A percentile compares a stretch with the other conserved stretches of the same genome.
phyloP scores from a whole-genome alignment of 2,888 invertebrate genomes.

The Agonopterix alstromeriana region DNA sequence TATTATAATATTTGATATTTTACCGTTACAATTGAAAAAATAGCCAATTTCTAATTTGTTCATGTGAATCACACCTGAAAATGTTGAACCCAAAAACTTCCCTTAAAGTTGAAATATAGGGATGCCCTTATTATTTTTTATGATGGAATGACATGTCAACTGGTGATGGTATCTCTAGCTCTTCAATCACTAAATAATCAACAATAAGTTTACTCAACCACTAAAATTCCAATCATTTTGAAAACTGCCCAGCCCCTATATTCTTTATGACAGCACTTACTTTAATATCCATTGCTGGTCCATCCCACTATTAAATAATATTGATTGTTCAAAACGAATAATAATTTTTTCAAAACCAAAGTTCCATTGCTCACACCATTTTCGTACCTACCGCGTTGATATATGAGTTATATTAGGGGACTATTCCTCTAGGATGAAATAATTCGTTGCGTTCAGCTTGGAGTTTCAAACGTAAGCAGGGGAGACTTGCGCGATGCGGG shows the following conservation, averaged over 20 bases:
- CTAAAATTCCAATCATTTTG: background rate
- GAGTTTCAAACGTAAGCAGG: constrained; percentile 18
- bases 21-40: too few species aligned
- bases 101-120: too few species aligned
- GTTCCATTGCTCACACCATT: background rate
- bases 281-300: background rate
- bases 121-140: too few species aligned
- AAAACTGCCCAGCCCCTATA: background rate
- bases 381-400: constrained; percentile 4
- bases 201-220: background rate
- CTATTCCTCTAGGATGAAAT: constrained; percentile 7
- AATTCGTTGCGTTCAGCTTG: too few species aligned
- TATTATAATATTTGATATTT: too few species aligned
- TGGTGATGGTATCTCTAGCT: background rate
- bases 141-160: background rate
- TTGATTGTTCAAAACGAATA: constrained; percentile 50
- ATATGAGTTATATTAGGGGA: background rate
- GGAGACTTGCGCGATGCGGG: constrained; percentile 56
- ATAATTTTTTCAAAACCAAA: constrained; percentile 29
- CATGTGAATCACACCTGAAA: too few species aligned
- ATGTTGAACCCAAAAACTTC: too few species aligned
- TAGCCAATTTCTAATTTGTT: too few species aligned
- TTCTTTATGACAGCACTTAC: background rate
- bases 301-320: constrained; percentile 27
- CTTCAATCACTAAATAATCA: background rate